phyloP scores from a whole-genome alignment of 2,113 vertebrate genomes.

The Vireo altiloquus region DNA sequence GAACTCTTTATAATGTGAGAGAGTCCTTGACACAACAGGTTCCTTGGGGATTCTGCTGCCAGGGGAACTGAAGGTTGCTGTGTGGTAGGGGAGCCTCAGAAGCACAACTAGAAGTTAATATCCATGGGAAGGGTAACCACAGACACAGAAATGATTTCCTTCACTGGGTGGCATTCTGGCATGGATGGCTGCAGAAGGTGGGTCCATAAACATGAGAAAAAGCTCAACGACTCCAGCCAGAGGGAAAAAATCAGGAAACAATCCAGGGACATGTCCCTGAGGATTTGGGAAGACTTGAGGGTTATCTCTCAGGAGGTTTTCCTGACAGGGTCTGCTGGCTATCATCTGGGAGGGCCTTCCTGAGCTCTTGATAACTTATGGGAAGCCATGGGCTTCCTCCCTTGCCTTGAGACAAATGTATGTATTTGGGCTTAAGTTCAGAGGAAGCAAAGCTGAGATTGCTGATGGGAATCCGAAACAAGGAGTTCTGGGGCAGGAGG shows the following conservation, averaged over 20 bases:
- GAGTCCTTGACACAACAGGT: neutral
- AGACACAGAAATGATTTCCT: neutral
- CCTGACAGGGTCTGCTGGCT: neutral
- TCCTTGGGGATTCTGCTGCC: neutral
- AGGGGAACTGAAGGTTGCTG: neutral
- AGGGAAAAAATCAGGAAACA: neutral
- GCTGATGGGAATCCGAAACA: neutral
- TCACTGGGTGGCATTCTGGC: neutral
- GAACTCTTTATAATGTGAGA: neutral
- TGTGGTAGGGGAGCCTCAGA: neutral
- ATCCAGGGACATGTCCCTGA: neutral
- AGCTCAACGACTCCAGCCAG: neutral
- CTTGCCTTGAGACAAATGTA: neutral
- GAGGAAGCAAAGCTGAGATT: slow-evolving; percentile 20
- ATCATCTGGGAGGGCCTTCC: slow-evolving; percentile 30
- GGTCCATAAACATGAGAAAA: neutral
- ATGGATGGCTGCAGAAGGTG: neutral
- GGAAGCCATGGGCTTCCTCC: slow-evolving; percentile 22
- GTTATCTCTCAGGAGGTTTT: slow-evolving; percentile 53
- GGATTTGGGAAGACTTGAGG: neutral
- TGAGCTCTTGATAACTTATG: slow-evolving; percentile 44
- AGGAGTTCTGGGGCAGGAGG: neutral
- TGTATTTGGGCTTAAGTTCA: neutral
- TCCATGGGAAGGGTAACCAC: neutral
- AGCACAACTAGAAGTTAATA: neutral